Percentiles rank a stretch among this genome's conserved stretches.
Evolutionary conservation across 2,113 vertebrate species (phyloP).

Genomic region (Panthera leo): DNA sequence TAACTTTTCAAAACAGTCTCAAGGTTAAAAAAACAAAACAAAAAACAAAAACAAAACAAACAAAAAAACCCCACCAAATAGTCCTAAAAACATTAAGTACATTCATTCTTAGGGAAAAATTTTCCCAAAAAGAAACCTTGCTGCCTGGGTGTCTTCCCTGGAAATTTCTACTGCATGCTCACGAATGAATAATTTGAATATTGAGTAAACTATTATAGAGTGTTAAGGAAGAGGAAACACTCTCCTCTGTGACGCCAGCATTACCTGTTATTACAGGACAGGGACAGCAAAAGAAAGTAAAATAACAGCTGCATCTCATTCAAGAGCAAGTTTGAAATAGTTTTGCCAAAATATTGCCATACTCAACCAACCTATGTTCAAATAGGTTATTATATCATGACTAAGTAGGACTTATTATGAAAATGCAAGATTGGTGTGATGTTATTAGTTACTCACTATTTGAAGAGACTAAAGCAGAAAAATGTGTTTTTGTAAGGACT

Average conservation of each 20-base stretch:
- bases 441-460: not conserved
- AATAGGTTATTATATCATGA: not conserved
- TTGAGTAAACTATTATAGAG: not conserved
- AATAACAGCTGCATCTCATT: not conserved
- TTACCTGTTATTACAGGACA: not conserved
- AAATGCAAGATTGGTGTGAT: not conserved
- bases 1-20: not conserved
- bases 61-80: not conserved
- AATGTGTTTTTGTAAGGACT: no score
- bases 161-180: not conserved
- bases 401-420: not conserved
- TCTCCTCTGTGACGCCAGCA: not conserved
- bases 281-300: not conserved
- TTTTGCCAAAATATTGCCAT: not conserved
- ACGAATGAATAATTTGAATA: not conserved
- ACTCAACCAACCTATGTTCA: not conserved
- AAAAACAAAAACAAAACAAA: not conserved
- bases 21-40: not conserved
- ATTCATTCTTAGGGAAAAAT: not conserved
- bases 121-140: not conserved
- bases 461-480: not conserved
- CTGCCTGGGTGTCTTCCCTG: not conserved
- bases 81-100: not conserved
- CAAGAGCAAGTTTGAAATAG: not conserved
- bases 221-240: not conserved